Conservation (phyloP, 2,888 invertebrate genomes). For the Toxonevra muliebris region DNA sequence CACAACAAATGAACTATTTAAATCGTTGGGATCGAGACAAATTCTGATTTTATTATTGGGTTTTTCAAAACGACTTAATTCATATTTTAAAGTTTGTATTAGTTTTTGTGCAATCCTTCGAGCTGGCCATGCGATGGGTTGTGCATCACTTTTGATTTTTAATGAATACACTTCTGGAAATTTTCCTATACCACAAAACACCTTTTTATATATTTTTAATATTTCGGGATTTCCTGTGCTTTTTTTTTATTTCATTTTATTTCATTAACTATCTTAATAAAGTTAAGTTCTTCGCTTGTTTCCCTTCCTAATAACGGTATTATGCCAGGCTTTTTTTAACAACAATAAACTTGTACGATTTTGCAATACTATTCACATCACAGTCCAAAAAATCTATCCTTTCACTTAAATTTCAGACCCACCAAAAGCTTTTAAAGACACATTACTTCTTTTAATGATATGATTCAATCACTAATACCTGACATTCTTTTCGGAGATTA, state of each 20-base stretch:
- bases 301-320: too few species aligned
- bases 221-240: too few species aligned
- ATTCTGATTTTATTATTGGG: conserved; percentile 30
- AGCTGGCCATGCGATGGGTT: conserved; percentile 25
- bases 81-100: conserved; percentile 16
- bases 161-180: conserved; percentile 24
- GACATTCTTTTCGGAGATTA: conserved; percentile 20
- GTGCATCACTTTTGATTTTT: conserved; percentile 12
- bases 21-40: conserved; percentile 32
- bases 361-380: too few species aligned
- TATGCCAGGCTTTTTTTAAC: too few species aligned
- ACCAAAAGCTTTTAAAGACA: conserved; percentile 30
- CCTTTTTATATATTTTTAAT: too few species aligned
- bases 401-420: conserved; percentile 27
- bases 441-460: conserved; percentile 19
- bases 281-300: too few species aligned
- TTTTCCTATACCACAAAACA: conserved; percentile 25
- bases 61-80: conserved; percentile 32
- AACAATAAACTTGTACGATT: too few species aligned
- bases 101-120: conserved; percentile 25
- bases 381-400: too few species aligned
- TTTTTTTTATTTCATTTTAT: too few species aligned
- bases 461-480: conserved; percentile 18
- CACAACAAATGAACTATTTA: conserved; percentile 26
- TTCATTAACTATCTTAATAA: too few species aligned